These are phyloP conservation scores for Etheostoma nigrum DNA, from an alignment of 2,797 vertebrate genomes.

Conservation along the genomic window DNA sequence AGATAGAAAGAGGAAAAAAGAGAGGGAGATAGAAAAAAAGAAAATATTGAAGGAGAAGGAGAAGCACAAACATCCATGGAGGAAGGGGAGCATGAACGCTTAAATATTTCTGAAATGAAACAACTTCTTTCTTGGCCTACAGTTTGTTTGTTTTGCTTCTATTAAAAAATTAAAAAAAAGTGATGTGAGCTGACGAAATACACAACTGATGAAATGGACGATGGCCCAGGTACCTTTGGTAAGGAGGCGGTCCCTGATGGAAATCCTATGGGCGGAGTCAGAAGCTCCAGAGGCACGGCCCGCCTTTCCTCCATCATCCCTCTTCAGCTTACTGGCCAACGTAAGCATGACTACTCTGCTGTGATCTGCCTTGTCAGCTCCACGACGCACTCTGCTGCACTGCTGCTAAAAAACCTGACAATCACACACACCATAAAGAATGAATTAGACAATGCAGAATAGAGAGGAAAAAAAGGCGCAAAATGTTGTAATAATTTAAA, in stretches of 20 bases:
- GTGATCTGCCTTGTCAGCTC: constrained; percentile 56
- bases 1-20: not conserved
- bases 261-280: constrained; percentile 93
- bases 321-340: constrained; percentile 95
- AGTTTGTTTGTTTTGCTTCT: not conserved
- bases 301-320: constrained; percentile 92
- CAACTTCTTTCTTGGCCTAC: not conserved
- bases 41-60: not conserved
- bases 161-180: not conserved
- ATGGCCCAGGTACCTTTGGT: constrained; percentile 91
- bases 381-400: constrained; percentile 47
- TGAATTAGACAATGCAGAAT: fast-evolving
- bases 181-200: not conserved
- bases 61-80: not conserved
- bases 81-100: not conserved
- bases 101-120: not conserved
- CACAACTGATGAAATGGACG: not conserved
- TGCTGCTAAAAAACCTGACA: constrained; percentile 61
- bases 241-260: constrained; percentile 94
- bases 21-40: not conserved
- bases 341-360: constrained; percentile 91
- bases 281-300: constrained; percentile 85
- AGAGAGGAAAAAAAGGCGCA: not conserved
- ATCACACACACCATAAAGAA: constrained; percentile 23
- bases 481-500: not conserved